Conservation (phyloP, 2,888 invertebrate species). For the Ormyrus pomaceus region DNA sequence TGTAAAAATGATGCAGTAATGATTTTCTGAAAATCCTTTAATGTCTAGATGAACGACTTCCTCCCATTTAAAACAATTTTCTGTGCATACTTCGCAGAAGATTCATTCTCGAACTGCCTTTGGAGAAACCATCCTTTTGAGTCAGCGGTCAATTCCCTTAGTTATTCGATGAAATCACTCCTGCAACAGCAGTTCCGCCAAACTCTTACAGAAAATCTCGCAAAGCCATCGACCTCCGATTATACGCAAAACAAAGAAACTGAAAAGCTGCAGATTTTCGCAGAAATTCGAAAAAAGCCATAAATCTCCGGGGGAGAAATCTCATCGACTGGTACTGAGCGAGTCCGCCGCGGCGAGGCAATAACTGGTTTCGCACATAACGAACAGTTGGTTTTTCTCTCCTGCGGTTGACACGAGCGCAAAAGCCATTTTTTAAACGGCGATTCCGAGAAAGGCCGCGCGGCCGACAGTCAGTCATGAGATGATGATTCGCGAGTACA, state of each 20-base stretch:
- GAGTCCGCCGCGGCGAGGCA: slow-evolving; percentile 10
- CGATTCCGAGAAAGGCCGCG: slow-evolving; percentile 28
- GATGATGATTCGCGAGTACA: too few species aligned
- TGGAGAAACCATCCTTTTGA: too few species aligned
- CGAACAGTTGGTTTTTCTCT: slow-evolving; percentile 39
- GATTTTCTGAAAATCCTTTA: background rate
- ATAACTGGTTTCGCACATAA: slow-evolving; percentile 45
- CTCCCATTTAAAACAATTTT: too few species aligned
- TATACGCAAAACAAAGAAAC: too few species aligned
- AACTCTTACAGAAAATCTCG: too few species aligned
- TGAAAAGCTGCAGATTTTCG: too few species aligned
- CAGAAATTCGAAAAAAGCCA: background rate
- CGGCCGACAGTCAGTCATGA: background rate
- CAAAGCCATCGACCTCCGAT: too few species aligned
- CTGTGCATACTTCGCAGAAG: too few species aligned
- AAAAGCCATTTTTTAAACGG: slow-evolving; percentile 1
- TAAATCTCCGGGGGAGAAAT: slow-evolving; percentile 8
- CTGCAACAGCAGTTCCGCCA: too few species aligned
- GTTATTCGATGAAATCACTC: too few species aligned
- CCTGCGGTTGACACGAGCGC: background rate
- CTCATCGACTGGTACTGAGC: slow-evolving; percentile 1
- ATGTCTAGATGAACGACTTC: background rate
- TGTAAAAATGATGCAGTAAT: too few species aligned
- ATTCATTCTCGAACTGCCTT: too few species aligned
- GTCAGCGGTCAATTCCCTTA: background rate